Base-by-base conservation (phyloP, 2,888 invertebrate genomes). In the Cyrtodaria siliqua region DNA sequence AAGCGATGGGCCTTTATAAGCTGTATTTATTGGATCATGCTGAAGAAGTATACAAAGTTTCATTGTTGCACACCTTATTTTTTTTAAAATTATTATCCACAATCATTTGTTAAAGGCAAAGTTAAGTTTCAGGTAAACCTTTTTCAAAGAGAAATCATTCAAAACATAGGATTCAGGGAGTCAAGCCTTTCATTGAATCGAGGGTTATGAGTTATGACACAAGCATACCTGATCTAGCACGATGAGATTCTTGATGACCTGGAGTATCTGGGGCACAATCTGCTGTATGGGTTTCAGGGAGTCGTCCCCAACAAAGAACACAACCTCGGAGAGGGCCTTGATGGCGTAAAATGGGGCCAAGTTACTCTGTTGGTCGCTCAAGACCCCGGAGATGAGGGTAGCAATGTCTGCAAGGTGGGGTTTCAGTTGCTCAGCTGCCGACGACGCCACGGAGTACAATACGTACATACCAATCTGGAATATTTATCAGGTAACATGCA, bases 361-460 rank as follows among this genome's bases (percentile, higher is more conserved):
- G 62, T 82, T 76, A 63, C 94, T 94, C 77, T 93, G 93, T 18
- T 93, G 93, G 85, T 95, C 94, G 33, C 94, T 91, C 33, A 94
- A 90, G 44, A 94, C 94, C 2, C 94, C 93, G 80, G 89, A 91
- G 79, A 95, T 94, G 84, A 95, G 91, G 78, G 92, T 90, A 53
- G 94, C 93, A 67, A 96, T 94, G 0, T 95, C 94, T 66, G 94
- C 94, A 66, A 95, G 94, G 90, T 96, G 95, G n/a, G 94, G 94
- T 56, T 95, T 93, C 88, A 96, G 95, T 76, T 95, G 95, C 83
- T 95, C 95, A 42, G 95, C 95, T 6, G 96, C 95, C 16, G 95
- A 94, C 88, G 96, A 95, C 8, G 96, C 95, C 87, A 96, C 95
- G 57, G 95, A 95, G 56, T 95, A 95, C 86, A 96, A 93, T 20